Conservation (phyloP, 2,888 invertebrate genomes). For the Tipula confusa region DNA sequence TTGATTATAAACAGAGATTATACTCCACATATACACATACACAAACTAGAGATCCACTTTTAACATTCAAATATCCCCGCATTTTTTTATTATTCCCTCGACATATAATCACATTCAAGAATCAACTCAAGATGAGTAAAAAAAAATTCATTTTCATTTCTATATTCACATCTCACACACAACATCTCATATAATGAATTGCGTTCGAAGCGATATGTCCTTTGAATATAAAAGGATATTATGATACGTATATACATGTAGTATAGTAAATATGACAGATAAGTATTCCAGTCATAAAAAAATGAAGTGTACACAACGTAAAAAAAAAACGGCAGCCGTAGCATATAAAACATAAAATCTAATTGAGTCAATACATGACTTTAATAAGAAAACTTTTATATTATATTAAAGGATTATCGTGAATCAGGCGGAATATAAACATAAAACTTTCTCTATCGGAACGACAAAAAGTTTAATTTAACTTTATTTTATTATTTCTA, state of each 20-base stretch:
- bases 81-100: background rate
- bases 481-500: background rate
- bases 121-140: background rate
- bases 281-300: background rate
- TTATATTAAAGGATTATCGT: background rate
- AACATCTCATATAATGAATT: background rate
- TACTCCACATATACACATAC: background rate
- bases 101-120: background rate
- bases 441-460: conserved; percentile 12
- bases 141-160: background rate
- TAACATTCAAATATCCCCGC: background rate
- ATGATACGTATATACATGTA: background rate
- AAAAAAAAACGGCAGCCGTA: background rate
- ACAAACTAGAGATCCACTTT: background rate
- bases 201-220: background rate
- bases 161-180: background rate
- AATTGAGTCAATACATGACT: conserved; percentile 1
- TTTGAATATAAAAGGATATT: background rate
- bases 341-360: background rate
- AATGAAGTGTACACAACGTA: background rate
- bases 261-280: background rate
- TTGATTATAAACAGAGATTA: background rate
- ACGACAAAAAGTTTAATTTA: conserved; percentile 15
- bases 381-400: conserved; percentile 20
- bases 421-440: background rate